A percentile compares a stretch with the other conserved stretches of the same genome.
Conservation (phyloP, 2,888 invertebrate genomes). For the Beris morrisii region DNA sequence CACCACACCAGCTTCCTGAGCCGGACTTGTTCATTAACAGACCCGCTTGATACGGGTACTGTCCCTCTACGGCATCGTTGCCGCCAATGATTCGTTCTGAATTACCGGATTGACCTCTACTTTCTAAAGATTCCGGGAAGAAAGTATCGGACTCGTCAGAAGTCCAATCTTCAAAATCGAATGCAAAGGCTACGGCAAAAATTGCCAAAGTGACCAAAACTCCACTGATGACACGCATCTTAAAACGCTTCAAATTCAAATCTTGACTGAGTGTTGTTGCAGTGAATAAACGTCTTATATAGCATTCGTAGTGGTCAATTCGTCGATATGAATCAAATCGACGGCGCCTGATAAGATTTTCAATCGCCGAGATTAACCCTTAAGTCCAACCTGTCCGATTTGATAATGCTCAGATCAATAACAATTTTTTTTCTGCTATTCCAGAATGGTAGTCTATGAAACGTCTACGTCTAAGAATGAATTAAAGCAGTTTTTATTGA, state of each 20-base stretch:
- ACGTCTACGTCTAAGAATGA: no score
- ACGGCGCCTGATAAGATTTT: no score
- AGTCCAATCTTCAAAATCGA: constrained; percentile 2
- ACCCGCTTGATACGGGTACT: constrained; percentile 48
- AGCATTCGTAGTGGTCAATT: no score
- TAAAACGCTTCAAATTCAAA: not conserved
- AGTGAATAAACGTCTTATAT: no score
- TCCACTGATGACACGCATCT: constrained; percentile 8
- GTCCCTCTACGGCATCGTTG: constrained; percentile 47
- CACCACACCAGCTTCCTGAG: constrained; percentile 22
- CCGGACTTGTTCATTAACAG: constrained; percentile 8
- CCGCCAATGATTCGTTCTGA: constrained; percentile 52
- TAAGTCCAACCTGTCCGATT: no score
- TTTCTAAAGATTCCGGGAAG: not conserved
- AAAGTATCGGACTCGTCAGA: not conserved
- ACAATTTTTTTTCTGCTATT: no score
- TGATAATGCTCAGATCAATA: no score
- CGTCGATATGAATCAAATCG: no score
- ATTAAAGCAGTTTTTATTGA: no score
- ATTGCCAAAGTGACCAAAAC: constrained; percentile 12
- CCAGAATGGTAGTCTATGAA: no score
- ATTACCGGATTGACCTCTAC: not conserved
- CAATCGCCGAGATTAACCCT: no score
- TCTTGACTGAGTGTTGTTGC: no score
- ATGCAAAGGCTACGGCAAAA: constrained; percentile 2